Evolutionary conservation across 2,888 invertebrate genomes (phyloP), one percentile per base, ranked within the genome.

Genomic region (Tetheella fluctuosa): DNA sequence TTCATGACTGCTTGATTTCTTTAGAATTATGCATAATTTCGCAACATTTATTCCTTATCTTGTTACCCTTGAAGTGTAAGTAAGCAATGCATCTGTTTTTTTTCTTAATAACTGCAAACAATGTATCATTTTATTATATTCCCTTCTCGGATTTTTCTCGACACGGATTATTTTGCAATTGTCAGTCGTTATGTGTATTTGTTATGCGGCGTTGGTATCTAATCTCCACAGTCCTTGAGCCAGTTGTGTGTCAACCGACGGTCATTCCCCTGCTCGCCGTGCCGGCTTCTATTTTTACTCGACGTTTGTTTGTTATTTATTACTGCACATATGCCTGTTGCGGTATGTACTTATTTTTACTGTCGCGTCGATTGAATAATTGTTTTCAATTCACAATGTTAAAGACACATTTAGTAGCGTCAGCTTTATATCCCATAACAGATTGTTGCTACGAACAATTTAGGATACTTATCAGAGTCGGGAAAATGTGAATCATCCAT

Each of bases 171-270:
- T 88, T 88, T 84, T 84, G 85, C 85, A 87, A 88, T 85, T 80
- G 82, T 79, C 79, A 76, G 77, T 81, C 74, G 80, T 81, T 83
- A 80, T 77, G 69, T 78, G 69, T 81, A 73, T 82, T 89, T 87
- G 89, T 88, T 86, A 89, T 88, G 86, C 86, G 80, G 65, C 76
- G 79, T 76, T 81, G 83, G 89, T 91, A 92, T 92, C 91, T 91
- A 91, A 92, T 92, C 92, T 89, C 79, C 74, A 67, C 83, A 81
- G 90, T 85, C 93, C 93, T 92, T 93, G 93, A 88, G 91, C 91
- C 81, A 84, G 85, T 90, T 90, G 86, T 90, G 85, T 92, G 92
- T 91, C 92, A 91, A 88, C 82, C 83, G 80, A 76, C 91, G 93
- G 92, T 92, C 91, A 87, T 90, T 92, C 88, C 81, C 88, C 91